These are phyloP conservation scores for Agriopis leucophaearia DNA, from an alignment of 2,888 invertebrate species.

Conservation along the genomic window DNA sequence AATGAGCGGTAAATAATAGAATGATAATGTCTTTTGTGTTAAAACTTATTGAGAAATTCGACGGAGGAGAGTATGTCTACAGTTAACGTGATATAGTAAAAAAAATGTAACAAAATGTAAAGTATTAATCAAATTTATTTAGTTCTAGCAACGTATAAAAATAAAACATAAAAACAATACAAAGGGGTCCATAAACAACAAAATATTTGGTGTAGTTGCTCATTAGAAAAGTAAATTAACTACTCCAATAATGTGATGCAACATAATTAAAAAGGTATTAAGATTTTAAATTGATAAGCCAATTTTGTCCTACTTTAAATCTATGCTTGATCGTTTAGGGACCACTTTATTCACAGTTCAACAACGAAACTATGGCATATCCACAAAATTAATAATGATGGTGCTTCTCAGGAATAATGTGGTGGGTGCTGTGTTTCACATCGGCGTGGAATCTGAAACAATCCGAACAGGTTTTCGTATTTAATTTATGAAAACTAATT, in stretches of 20 bases:
- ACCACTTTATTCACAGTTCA: constrained; percentile 1
- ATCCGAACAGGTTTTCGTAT: background rate
- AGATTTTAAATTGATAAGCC: too few species aligned
- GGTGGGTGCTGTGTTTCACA: constrained; percentile 51
- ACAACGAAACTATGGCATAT: background rate
- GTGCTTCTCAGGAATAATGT: constrained; percentile 51
- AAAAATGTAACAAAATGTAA: background rate
- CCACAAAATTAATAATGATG: constrained; percentile 36
- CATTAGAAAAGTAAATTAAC: background rate
- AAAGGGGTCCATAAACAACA: constrained; percentile 15
- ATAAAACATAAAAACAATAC: constrained; percentile 6
- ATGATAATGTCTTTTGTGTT: too few species aligned
- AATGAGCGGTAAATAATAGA: too few species aligned
- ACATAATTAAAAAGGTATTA: too few species aligned
- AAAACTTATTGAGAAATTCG: too few species aligned
- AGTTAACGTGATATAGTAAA: too few species aligned
- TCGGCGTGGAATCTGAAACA: constrained; percentile 49
- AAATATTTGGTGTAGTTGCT: background rate
- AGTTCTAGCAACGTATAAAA: constrained; percentile 21
- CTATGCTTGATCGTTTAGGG: constrained; percentile 2
- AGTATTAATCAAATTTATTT: constrained; percentile 20
- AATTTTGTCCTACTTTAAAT: background rate
- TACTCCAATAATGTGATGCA: too few species aligned
- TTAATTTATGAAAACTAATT: background rate
- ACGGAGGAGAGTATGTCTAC: too few species aligned